Evolutionary conservation across 2,113 vertebrate genomes (phyloP).

Genomic region (Regulus satrapa): DNA sequence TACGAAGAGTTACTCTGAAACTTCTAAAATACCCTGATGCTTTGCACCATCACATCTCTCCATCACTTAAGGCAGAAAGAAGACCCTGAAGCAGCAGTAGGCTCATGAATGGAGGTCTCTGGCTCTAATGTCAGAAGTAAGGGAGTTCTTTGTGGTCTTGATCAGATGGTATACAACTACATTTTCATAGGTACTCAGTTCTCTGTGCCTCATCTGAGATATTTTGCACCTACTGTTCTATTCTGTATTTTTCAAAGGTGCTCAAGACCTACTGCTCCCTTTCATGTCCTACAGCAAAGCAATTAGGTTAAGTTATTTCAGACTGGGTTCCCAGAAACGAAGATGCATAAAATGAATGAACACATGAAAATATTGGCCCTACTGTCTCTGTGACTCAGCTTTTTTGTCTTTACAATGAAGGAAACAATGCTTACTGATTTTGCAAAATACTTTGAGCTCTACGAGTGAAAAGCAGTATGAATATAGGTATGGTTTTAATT

Average conservation of each 20-base stretch:
- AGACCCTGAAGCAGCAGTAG: neutral
- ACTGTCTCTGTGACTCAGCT: slow-evolving; percentile 35
- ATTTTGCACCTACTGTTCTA: slow-evolving; percentile 31
- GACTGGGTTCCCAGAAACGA: slow-evolving; percentile 52
- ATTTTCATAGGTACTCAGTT: slow-evolving; percentile 1
- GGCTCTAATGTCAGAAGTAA: slow-evolving; percentile 7
- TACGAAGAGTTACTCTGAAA: neutral
- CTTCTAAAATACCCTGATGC: neutral
- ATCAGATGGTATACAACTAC: slow-evolving; percentile 1
- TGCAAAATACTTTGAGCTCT: neutral
- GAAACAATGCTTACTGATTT: neutral
- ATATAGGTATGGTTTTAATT: neutral
- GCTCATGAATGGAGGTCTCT: neutral
- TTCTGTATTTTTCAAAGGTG: slow-evolving; percentile 44
- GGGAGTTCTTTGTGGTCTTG: neutral
- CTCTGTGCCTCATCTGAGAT: neutral
- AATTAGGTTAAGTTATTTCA: slow-evolving; percentile 66
- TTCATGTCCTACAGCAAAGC: slow-evolving; percentile 41
- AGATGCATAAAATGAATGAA: slow-evolving; percentile 58
- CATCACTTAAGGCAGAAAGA: neutral
- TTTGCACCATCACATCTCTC: neutral
- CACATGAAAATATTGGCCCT: slow-evolving; percentile 42
- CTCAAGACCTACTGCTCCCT: slow-evolving; percentile 44
- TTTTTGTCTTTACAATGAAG: slow-evolving; percentile 6
- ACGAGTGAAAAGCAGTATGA: neutral